These are phyloP conservation scores for Macaria liturata DNA, from an alignment of 2,888 invertebrate genomes.

Conservation along the genomic window DNA sequence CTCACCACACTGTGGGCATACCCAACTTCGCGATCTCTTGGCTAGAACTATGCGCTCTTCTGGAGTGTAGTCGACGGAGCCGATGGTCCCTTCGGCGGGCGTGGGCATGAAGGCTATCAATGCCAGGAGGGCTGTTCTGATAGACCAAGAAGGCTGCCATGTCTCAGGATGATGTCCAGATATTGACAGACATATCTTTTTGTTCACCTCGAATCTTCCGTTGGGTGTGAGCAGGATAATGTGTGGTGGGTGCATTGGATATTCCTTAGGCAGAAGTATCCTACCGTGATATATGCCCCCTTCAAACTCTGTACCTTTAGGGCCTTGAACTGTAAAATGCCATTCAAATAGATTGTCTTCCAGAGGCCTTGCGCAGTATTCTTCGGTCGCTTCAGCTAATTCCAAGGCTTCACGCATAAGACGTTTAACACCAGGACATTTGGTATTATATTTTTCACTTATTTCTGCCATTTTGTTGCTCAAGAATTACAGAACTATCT, in stretches of 20 bases:
- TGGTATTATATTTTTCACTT: constrained; percentile 76
- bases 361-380: constrained; percentile 94
- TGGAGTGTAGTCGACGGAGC: constrained; percentile 94
- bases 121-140: constrained; percentile 95
- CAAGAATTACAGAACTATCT: constrained; percentile 4
- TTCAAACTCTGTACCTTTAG: constrained; percentile 94
- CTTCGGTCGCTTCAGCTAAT: constrained; percentile 92
- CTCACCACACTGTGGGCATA: constrained; percentile 71
- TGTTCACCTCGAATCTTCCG: constrained; percentile 95
- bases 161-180: constrained; percentile 99
- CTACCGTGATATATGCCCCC: constrained; percentile 96
- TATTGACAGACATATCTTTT: constrained; percentile 97
- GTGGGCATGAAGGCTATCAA: constrained; percentile 98
- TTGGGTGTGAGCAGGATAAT: constrained; percentile 96
- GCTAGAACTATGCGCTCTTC: constrained; percentile 92
- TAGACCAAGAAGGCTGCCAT: constrained; percentile 99
- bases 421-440: constrained; percentile 93
- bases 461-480: constrained; percentile 64
- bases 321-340: constrained; percentile 98
- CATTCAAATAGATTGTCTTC: constrained; percentile 98
- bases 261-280: constrained; percentile 95
- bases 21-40: constrained; percentile 84
- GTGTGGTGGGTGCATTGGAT: constrained; percentile 98
- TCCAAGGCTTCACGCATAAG: constrained; percentile 96
- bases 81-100: constrained; percentile 94